A percentile compares a stretch with the other conserved stretches of the same genome.
These are phyloP conservation scores for Hyposoter dolosus DNA, from an alignment of 2,888 invertebrate genomes.

Conservation along the genomic window DNA sequence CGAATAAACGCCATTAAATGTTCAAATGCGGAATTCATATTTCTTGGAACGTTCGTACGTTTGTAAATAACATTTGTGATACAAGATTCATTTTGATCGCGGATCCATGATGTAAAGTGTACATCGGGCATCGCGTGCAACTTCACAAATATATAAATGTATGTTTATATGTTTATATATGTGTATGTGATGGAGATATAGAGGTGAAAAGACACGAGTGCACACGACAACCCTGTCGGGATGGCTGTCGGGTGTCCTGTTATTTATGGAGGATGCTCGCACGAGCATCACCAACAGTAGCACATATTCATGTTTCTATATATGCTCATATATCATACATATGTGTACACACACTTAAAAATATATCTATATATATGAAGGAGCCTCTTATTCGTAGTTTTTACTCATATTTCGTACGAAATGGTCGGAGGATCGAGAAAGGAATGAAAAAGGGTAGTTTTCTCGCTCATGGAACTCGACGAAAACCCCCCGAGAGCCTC, in stretches of 20 bases:
- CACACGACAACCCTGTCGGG: conserved; percentile 62
- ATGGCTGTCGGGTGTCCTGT: conserved; percentile 61
- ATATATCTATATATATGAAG: conserved; percentile 50
- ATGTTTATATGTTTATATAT: conserved; percentile 6
- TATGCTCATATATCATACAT: conserved; percentile 22
- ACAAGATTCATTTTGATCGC: conserved; percentile 31
- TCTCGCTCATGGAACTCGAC: conserved; percentile 42
- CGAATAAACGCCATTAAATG: neutral
- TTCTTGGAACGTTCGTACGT: neutral
- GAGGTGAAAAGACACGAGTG: conserved; percentile 65
- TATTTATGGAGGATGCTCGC: conserved; percentile 66
- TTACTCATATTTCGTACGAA: conserved; percentile 79
- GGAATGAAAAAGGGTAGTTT: conserved; percentile 50
- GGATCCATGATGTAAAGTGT: conserved; percentile 38
- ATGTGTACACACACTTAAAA: neutral
- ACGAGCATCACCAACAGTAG: conserved; percentile 60
- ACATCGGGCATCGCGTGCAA: conserved; percentile 26
- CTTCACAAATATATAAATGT: conserved; percentile 16
- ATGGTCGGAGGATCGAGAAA: conserved; percentile 55
- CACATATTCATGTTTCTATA: conserved; percentile 41
- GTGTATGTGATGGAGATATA: conserved; percentile 36
- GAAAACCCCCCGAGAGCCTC: conserved; percentile 53
- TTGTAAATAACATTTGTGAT: neutral
- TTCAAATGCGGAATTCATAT: neutral
- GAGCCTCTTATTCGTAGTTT: conserved; percentile 81